Conservation (phyloP, 2,797 vertebrate species). For the Dipus sagitta region DNA sequence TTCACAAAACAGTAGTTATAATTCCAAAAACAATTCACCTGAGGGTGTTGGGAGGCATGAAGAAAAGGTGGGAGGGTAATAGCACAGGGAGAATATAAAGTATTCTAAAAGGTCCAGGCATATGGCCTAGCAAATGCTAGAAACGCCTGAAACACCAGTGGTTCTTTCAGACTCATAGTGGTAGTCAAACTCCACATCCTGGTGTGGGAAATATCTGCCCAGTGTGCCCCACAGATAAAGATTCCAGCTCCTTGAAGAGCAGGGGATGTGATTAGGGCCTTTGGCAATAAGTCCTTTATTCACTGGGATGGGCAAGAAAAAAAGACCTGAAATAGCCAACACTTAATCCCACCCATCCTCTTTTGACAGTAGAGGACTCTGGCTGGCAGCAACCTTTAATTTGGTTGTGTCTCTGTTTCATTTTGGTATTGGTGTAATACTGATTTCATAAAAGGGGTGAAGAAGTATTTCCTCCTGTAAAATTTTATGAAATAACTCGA, state of each 20-base stretch:
- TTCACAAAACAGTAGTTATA: slow-evolving; percentile 76
- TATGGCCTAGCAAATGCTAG: slow-evolving; percentile 83
- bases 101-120: slow-evolving; percentile 84
- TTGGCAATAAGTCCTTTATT: slow-evolving; percentile 72
- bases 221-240: slow-evolving; percentile 69
- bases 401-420: background rate
- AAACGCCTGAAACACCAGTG: slow-evolving; percentile 83
- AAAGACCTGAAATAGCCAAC: slow-evolving; percentile 22
- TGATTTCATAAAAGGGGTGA: slow-evolving; percentile 91
- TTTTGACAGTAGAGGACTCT: slow-evolving; percentile 71
- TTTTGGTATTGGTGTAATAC: too few relatives aligned
- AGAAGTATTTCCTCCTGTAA: slow-evolving; percentile 86
- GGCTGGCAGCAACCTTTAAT: slow-evolving; percentile 64
- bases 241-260: slow-evolving; percentile 58
- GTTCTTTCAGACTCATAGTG: slow-evolving; percentile 77
- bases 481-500: too few relatives aligned
- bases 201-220: slow-evolving; percentile 60
- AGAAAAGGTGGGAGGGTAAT: slow-evolving; percentile 54
- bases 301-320: background rate
- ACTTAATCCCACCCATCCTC: background rate
- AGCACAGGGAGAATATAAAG: slow-evolving; percentile 73
- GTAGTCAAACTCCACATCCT: slow-evolving; percentile 79
- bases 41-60: slow-evolving; percentile 54
- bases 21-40: slow-evolving; percentile 83
- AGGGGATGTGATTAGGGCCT: slow-evolving; percentile 16